Evolutionary conservation across 2,797 vertebrate genomes (phyloP).

Genomic region (Garrulus glandarius): DNA sequence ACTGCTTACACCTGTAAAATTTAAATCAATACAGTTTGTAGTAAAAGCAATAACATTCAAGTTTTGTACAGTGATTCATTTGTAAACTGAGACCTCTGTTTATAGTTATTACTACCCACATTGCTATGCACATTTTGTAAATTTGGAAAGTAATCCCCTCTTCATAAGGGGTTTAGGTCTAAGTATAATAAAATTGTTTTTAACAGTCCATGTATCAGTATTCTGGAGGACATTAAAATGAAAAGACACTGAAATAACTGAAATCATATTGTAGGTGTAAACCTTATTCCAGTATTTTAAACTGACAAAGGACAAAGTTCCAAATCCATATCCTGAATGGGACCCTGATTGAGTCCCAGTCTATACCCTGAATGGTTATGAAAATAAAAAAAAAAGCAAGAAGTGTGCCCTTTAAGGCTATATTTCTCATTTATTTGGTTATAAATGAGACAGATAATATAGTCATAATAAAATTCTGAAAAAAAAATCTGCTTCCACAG

Average conservation of each 20-base stretch:
- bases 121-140: background rate
- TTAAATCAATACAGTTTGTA: background rate
- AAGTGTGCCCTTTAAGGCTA: background rate
- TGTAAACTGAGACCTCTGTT: background rate
- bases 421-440: background rate
- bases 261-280: background rate
- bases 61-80: background rate
- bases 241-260: background rate
- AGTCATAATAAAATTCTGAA: background rate
- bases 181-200: background rate
- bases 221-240: background rate
- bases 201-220: background rate
- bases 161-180: background rate
- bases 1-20: background rate
- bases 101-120: background rate
- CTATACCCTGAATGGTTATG: background rate
- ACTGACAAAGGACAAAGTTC: background rate
- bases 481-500: background rate
- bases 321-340: background rate
- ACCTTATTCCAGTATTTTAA: background rate
- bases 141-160: background rate
- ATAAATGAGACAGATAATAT: background rate
- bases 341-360: background rate
- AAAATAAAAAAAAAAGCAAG: rapidly evolving
- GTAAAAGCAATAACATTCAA: background rate